Conservation (phyloP, 2,797 vertebrate species). For the Notolabrus celidotus region DNA sequence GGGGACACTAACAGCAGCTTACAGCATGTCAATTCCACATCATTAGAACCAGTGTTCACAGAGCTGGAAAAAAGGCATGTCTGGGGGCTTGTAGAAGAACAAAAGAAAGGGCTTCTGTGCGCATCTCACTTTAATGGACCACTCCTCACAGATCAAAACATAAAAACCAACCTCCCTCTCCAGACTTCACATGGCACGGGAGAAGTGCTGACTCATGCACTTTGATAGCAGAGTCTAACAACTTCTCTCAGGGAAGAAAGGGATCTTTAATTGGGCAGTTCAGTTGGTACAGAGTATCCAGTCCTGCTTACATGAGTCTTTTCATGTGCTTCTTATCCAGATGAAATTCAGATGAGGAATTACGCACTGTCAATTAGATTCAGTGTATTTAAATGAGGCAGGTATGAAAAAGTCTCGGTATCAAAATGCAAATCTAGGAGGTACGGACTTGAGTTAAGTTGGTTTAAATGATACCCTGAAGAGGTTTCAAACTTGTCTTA, state of each 20-base stretch:
- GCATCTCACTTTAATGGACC: constrained; percentile 14
- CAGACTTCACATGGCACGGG: constrained; percentile 10
- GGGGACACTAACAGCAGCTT: constrained; percentile 12
- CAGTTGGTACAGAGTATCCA: not conserved
- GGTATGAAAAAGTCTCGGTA: not conserved
- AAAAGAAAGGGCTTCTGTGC: constrained; percentile 31
- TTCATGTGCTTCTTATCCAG: not conserved
- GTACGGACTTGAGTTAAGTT: not conserved
- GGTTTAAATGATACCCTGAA: not conserved
- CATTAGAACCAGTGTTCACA: constrained; percentile 42
- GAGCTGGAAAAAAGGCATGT: constrained; percentile 20
- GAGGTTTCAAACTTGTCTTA: not conserved
- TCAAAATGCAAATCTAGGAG: not conserved
- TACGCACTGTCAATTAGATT: not conserved
- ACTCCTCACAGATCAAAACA: constrained; percentile 21
- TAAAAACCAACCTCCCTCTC: constrained; percentile 14
- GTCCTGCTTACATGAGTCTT: constrained; percentile 2
- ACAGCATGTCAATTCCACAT: constrained; percentile 38
- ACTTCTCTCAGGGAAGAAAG: constrained; percentile 9
- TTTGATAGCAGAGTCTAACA: constrained; percentile 22
- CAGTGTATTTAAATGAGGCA: not conserved
- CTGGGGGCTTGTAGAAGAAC: constrained; percentile 12
- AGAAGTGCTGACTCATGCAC: constrained; percentile 9
- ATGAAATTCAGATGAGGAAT: not conserved
- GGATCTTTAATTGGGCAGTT: constrained; percentile 18